A percentile compares a stretch with the other conserved stretches of the same genome.
phyloP scores from a whole-genome alignment of 1,140 invertebrate genomes.

The Octopus sinensis region DNA sequence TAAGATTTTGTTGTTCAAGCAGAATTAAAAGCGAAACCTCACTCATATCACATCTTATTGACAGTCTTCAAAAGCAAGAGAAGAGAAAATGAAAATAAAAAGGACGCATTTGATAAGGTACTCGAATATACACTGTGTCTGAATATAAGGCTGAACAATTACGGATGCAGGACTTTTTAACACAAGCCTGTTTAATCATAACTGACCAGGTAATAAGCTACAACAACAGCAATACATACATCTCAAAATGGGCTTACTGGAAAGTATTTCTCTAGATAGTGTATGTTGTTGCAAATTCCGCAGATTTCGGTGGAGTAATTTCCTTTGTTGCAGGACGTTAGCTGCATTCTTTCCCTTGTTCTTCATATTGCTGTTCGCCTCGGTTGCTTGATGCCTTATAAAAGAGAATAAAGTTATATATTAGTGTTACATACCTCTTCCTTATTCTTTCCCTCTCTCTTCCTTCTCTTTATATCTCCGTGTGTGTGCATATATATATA shows the following conservation, averaged over 20 bases:
- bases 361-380: conserved; percentile 35
- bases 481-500: not conserved
- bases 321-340: conserved; percentile 56
- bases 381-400: conserved; percentile 49
- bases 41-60: too few species aligned
- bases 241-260: conserved; percentile 34
- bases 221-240: too few species aligned
- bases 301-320: conserved; percentile 57
- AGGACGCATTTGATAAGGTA: too few species aligned
- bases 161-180: too few species aligned
- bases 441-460: not conserved
- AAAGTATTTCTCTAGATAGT: conserved; percentile 49
- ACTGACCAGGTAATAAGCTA: too few species aligned
- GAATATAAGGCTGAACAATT: too few species aligned
- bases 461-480: not conserved
- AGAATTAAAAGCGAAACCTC: too few species aligned
- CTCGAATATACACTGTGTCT: too few species aligned
- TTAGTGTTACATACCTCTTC: not conserved
- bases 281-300: conserved; percentile 55
- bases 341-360: conserved; percentile 49
- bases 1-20: too few species aligned
- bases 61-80: too few species aligned
- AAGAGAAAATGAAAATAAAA: too few species aligned
- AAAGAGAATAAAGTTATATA: not conserved
- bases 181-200: too few species aligned